phyloP scores from a whole-genome alignment of 2,888 invertebrate genomes.

The Calameuta filiformis region DNA sequence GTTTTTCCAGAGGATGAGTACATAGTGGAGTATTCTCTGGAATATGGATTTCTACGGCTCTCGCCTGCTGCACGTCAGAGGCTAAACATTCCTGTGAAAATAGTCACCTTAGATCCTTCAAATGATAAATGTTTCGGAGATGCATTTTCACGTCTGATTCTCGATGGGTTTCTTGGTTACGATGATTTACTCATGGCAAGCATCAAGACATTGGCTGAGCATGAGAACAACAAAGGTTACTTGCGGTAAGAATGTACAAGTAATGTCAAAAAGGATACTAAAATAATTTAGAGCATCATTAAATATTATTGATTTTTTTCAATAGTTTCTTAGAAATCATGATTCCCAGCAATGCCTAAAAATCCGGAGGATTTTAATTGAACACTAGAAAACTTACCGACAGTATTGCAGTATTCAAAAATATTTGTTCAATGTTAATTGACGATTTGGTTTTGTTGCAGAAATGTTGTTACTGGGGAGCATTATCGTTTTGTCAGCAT shows the following conservation, averaged over 20 bases:
- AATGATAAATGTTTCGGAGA: constrained; percentile 95
- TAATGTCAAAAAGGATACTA: neutral
- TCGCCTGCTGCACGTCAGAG: constrained; percentile 87
- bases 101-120: constrained; percentile 87
- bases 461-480: constrained; percentile 98
- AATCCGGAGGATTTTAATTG: neutral
- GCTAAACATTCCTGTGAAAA: constrained; percentile 91
- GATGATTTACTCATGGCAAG: constrained; percentile 98
- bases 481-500: constrained; percentile 98
- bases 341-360: neutral
- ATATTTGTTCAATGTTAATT: neutral
- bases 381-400: neutral
- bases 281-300: neutral
- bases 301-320: neutral
- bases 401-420: neutral
- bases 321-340: neutral
- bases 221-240: constrained; percentile 96
- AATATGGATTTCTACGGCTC: constrained; percentile 94
- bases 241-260: constrained; percentile 71
- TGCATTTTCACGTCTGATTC: constrained; percentile 86
- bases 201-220: constrained; percentile 93
- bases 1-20: constrained; percentile 88
- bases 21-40: constrained; percentile 96
- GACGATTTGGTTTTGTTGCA: constrained; percentile 62
- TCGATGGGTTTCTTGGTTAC: constrained; percentile 95